Conservation (phyloP, 2,797 vertebrate species). For the Epinephelus awoara region DNA sequence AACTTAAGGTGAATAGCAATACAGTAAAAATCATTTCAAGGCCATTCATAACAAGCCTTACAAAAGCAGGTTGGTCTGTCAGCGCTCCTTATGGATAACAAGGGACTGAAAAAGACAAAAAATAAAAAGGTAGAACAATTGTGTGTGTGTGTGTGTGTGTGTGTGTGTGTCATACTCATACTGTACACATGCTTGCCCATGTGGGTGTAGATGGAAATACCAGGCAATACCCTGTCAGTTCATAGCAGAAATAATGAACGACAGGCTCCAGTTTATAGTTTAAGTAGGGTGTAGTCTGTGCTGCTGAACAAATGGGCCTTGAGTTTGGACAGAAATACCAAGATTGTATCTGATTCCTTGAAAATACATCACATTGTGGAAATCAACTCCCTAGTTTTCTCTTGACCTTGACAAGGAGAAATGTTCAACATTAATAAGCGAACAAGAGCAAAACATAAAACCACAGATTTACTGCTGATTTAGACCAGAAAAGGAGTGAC, state of each 20-base stretch:
- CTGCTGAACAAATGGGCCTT: slow-evolving; percentile 51
- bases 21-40: not conserved
- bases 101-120: not conserved
- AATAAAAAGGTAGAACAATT: not conserved
- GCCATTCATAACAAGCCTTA: slow-evolving; percentile 1
- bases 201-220: slow-evolving; percentile 41
- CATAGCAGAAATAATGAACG: slow-evolving; percentile 38
- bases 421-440: not conserved
- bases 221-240: slow-evolving; percentile 20
- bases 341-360: slow-evolving; percentile 63
- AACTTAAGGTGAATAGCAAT: not conserved
- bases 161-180: not conserved
- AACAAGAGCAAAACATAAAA: not conserved
- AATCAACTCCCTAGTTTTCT: slow-evolving; percentile 19
- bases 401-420: slow-evolving; percentile 21
- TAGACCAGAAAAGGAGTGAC: not conserved
- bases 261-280: slow-evolving; percentile 41
- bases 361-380: slow-evolving; percentile 37
- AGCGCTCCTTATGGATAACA: not conserved
- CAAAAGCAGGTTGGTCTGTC: not conserved
- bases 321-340: slow-evolving; percentile 43
- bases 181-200: not conserved
- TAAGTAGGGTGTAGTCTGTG: slow-evolving; percentile 45
- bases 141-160: not conserved
- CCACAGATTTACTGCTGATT: not conserved